Base-by-base conservation (phyloP, 2,888 invertebrate species). In the Autographa gamma region DNA sequence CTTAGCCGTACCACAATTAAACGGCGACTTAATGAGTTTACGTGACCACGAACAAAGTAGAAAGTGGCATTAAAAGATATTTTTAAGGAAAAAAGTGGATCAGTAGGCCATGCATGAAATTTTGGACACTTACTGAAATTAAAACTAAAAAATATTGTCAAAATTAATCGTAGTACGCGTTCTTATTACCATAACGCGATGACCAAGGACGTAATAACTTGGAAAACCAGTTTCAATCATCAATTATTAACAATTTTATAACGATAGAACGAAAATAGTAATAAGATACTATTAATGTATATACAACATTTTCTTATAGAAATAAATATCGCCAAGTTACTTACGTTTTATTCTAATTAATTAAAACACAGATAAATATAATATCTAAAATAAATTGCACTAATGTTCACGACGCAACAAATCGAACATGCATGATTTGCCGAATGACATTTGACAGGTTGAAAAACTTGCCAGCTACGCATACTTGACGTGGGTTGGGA, bases 361-460 rank as follows among this genome's bases (percentile, higher is more conserved):
- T 71, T 77, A 74, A 65, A 79, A 80, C 74, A 74, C 80, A 77
- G 82, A 66, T 76, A 83, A 54, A 72, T 74, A 72, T 81, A 86
- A 76, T 74, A 78, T 73, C 65, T 81, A 76, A 74, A 84, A 69
- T 81, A 84, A 73, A 81, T 75, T 83, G 41, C 74, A 79, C 76
- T 75, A 83, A 74, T 62, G 48, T 66, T 86, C 84, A 84, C 83
- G 84, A 79, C 81, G 85, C 85, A 86, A 85, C 86, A 77, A 86
- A 84, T 77, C 84, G 79, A 89, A 90, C 90, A 87, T 89, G 90
- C 90, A 90, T 89, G 90, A 93, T 93, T 92, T 89, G 89, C 90
- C 84, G 86, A 89, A 90, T 87, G 88, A 87, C 85, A 87, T 82
- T 75, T 86, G 83, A 88, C 85, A 86, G 83, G 76, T 41, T 32